A percentile compares a stretch with the other conserved stretches of the same genome.
Conservation (phyloP, 2,113 vertebrate genomes). For the Hippocampus mohnikei region DNA sequence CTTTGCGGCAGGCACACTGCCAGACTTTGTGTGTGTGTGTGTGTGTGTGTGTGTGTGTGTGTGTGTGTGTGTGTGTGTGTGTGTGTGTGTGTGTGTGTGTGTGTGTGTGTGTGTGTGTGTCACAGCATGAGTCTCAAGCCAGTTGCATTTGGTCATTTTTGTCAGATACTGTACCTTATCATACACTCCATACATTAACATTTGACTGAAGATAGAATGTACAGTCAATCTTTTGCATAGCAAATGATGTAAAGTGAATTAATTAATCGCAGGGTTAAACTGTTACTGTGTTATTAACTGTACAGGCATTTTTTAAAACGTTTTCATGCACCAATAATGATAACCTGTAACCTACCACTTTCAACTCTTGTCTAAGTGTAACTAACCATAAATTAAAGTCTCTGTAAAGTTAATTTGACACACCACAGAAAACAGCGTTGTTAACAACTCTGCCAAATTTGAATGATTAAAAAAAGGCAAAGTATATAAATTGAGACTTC, state of each 20-base stretch:
- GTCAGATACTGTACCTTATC: conserved; percentile 10
- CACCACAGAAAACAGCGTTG: background rate
- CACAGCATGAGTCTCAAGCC: conserved; percentile 17
- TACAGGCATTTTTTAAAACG: too few relatives aligned
- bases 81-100: background rate
- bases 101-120: background rate
- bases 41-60: background rate
- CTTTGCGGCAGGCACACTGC: conserved; percentile 30
- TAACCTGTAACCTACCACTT: background rate
- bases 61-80: background rate
- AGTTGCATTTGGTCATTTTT: conserved; percentile 23
- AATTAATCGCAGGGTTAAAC: too few relatives aligned
- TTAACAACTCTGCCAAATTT: background rate
- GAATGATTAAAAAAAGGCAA: background rate
- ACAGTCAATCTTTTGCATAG: too few relatives aligned
- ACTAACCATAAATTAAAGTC: background rate
- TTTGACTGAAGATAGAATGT: too few relatives aligned
- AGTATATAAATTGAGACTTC: background rate
- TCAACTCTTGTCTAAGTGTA: background rate
- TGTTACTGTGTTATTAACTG: too few relatives aligned
- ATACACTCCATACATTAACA: background rate
- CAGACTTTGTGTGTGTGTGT: conserved; percentile 7
- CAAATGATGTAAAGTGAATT: too few relatives aligned
- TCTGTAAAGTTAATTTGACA: background rate
- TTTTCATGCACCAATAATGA: too few relatives aligned